Conservation (phyloP, 2,888 invertebrate genomes). For the Hyposoter didymator region DNA sequence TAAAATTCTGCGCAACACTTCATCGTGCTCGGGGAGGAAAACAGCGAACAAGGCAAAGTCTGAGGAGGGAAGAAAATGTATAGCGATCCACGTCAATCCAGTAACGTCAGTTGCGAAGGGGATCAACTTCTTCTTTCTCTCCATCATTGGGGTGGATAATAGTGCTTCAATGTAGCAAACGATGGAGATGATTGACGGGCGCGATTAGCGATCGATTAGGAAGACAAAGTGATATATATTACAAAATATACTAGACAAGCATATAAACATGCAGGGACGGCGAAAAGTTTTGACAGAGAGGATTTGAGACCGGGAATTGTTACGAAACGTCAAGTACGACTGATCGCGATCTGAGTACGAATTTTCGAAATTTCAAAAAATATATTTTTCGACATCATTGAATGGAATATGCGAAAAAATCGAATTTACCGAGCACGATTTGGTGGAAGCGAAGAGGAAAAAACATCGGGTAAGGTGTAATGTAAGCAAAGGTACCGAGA, state of each 20-base stretch:
- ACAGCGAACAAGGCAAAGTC: slow-evolving; percentile 25
- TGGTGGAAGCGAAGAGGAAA: slow-evolving; percentile 24
- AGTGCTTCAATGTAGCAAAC: slow-evolving; percentile 74
- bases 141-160: slow-evolving; percentile 72
- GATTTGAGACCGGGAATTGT: not conserved
- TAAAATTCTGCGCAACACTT: slow-evolving; percentile 21
- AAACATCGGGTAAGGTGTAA: slow-evolving; percentile 80
- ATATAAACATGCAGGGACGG: no score
- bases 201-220: slow-evolving; percentile 76
- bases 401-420: not conserved
- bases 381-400: not conserved
- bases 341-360: not conserved
- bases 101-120: slow-evolving; percentile 55
- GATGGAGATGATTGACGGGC: slow-evolving; percentile 77
- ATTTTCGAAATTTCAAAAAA: not conserved
- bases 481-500: slow-evolving; percentile 80
- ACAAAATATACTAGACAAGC: not conserved
- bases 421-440: slow-evolving; percentile 3
- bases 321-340: not conserved
- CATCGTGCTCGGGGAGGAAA: not conserved
- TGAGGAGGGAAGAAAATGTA: slow-evolving; percentile 25
- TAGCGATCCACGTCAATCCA: slow-evolving; percentile 29
- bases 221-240: slow-evolving; percentile 67
- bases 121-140: slow-evolving; percentile 63
- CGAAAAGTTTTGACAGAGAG: not conserved